phyloP scores from a whole-genome alignment of 2,888 invertebrate species.

The Mylabris sibirica region DNA sequence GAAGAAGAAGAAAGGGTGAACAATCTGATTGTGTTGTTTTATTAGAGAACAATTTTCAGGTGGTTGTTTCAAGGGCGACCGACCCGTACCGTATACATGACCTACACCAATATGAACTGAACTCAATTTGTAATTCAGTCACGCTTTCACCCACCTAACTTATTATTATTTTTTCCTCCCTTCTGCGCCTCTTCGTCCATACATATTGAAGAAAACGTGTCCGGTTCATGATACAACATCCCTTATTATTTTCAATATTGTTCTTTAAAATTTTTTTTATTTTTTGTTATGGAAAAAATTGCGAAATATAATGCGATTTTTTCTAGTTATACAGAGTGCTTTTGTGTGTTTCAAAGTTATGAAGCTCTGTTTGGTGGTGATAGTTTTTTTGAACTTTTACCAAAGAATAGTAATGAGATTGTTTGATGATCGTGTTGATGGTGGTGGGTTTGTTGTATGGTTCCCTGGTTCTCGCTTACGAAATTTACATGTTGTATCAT shows the following conservation, averaged over 20 bases:
- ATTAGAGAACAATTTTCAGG: constrained; percentile 31
- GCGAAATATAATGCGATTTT: too few species aligned
- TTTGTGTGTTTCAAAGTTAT: constrained; percentile 2
- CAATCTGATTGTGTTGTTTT: neutral
- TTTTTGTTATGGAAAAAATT: neutral
- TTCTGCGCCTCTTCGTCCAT: neutral
- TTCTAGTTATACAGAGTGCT: neutral
- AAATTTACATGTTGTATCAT: constrained; percentile 11
- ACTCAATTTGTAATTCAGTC: constrained; percentile 26
- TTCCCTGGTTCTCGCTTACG: neutral
- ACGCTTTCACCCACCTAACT: constrained; percentile 27
- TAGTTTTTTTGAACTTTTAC: neutral
- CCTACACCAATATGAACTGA: constrained; percentile 29
- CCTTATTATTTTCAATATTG: neutral
- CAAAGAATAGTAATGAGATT: constrained; percentile 7
- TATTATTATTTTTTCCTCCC: neutral
- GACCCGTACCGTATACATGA: constrained; percentile 23
- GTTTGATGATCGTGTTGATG: neutral
- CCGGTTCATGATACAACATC: neutral
- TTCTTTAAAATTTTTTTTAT: neutral
- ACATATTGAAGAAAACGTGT: neutral
- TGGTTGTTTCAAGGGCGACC: constrained; percentile 24
- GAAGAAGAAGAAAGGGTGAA: neutral
- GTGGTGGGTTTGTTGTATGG: constrained; percentile 4
- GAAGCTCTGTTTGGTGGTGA: neutral